Percentiles rank a stretch among this genome's conserved stretches.
Conservation (phyloP, 2,888 invertebrate genomes). For the Timema podura region DNA sequence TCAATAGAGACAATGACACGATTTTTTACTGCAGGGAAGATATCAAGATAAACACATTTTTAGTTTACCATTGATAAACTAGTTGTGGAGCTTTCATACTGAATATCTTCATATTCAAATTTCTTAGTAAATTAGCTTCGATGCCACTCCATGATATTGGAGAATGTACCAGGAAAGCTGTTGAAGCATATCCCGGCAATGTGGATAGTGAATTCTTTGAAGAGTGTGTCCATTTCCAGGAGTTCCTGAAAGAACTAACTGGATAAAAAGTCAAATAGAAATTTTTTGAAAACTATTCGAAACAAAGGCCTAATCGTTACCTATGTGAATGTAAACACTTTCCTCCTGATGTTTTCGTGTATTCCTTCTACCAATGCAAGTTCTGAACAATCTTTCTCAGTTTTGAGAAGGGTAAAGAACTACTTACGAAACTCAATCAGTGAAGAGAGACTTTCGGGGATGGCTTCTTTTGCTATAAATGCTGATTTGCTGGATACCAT, state of each 20-base stretch:
- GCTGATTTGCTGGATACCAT: not conserved
- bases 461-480: constrained; percentile 3
- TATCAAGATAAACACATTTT: not conserved
- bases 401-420: not conserved
- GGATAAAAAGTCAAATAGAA: not conserved
- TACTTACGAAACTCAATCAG: not conserved
- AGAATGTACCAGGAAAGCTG: constrained; percentile 8
- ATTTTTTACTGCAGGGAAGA: not conserved
- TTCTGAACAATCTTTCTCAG: not conserved
- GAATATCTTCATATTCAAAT: not conserved
- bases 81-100: not conserved
- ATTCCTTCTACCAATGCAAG: constrained; percentile 3
- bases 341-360: not conserved
- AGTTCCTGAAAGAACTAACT: constrained; percentile 5
- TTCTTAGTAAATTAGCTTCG: not conserved
- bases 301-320: not conserved
- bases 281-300: not conserved
- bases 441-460: constrained; percentile 1
- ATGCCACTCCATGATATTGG: not conserved
- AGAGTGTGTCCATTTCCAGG: not conserved
- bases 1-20: not conserved
- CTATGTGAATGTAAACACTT: not conserved
- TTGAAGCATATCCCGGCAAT: constrained; percentile 1
- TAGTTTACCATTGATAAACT: constrained; percentile 6
- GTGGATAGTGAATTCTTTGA: constrained; percentile 6